Evolutionary conservation across 2,113 vertebrate species (phyloP).

Genomic region (Dipodomys ordii): DNA sequence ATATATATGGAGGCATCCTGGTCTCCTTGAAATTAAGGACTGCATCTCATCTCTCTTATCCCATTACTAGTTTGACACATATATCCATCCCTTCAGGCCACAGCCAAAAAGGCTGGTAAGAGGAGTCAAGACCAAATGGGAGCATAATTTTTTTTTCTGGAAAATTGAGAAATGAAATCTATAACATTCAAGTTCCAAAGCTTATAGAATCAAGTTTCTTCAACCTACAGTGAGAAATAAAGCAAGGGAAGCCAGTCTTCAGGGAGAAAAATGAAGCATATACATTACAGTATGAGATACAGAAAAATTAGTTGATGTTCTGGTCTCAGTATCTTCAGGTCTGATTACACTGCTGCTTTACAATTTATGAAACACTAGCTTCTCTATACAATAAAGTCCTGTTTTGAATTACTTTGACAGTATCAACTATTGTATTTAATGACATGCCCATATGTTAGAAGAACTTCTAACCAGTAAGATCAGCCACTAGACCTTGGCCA

Average conservation of each 20-base stretch:
- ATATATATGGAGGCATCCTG: background rate
- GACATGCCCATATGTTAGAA: slow-evolving; percentile 29
- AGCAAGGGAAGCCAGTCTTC: slow-evolving; percentile 19
- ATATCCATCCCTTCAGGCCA: background rate
- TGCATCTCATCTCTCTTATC: background rate
- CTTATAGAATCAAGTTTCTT: too few species aligned
- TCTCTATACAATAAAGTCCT: background rate
- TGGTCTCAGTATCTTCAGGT: background rate
- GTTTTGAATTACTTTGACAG: slow-evolving; percentile 40
- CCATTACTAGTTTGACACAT: slow-evolving; percentile 3
- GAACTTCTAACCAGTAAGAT: slow-evolving; percentile 18
- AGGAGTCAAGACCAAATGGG: background rate
- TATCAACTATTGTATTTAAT: background rate
- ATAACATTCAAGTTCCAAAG: too few species aligned
- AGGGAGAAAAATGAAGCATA: slow-evolving; percentile 41
- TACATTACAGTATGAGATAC: background rate
- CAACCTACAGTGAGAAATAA: background rate
- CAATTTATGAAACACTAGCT: slow-evolving; percentile 46
- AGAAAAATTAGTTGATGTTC: slow-evolving; percentile 22
- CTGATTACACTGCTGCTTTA: slow-evolving; percentile 19
- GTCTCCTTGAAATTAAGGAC: background rate
- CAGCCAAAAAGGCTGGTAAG: background rate
- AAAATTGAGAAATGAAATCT: background rate
- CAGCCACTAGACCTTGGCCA: background rate
- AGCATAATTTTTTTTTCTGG: background rate